Conservation (phyloP, 2,888 invertebrate species). For the Eristalinus aeneus region DNA sequence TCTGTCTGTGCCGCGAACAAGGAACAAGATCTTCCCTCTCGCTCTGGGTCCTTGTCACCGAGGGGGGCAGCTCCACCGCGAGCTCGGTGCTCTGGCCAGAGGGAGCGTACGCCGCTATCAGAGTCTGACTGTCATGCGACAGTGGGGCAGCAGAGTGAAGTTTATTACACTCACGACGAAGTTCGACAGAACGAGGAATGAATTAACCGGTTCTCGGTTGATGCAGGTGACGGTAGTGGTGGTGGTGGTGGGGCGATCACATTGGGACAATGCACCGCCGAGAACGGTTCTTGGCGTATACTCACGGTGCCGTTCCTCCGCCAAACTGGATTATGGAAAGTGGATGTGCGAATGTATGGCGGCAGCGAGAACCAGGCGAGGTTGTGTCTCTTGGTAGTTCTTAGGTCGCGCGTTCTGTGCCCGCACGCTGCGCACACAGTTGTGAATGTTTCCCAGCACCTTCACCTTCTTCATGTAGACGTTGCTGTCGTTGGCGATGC, state of each 20-base stretch:
- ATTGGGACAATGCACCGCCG: conserved; percentile 46
- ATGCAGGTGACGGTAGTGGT: conserved; percentile 28
- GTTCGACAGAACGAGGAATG: conserved; percentile 7
- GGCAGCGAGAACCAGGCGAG: conserved; percentile 42
- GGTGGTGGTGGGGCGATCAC: neutral
- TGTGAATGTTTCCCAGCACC: neutral
- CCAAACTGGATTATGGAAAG: conserved; percentile 56
- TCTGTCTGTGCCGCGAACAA: neutral
- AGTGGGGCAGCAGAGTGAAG: conserved; percentile 56
- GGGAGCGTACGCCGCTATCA: neutral
- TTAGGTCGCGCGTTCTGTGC: neutral
- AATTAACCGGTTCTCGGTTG: conserved; percentile 62
- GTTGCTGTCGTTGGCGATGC: neutral
- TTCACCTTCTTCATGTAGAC: neutral
- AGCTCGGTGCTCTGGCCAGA: neutral
- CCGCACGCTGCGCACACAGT: neutral
- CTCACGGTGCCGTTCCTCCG: conserved; percentile 57
- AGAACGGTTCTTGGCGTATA: conserved; percentile 67
- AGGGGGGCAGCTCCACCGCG: neutral
- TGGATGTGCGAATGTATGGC: conserved; percentile 10
- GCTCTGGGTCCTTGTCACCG: neutral
- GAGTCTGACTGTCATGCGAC: conserved; percentile 10
- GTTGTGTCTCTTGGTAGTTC: conserved; percentile 32
- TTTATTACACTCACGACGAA: conserved; percentile 46
- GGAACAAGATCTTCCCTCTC: neutral